Conservation (phyloP, 2,797 vertebrate species). For the Esox lucius region DNA sequence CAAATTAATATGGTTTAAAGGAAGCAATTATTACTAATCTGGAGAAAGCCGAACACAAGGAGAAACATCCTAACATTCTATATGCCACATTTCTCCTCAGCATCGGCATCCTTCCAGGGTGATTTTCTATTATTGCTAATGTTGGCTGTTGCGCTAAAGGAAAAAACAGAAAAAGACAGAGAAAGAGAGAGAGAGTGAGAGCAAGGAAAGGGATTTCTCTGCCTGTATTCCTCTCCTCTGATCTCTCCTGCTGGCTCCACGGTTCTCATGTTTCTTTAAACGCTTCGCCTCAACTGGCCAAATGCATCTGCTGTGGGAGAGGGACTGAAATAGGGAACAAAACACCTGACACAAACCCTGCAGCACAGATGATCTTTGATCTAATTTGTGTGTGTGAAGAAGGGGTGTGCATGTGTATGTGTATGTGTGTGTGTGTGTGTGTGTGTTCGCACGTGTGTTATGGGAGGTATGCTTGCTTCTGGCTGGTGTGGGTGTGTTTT, state of each 20-base stretch:
- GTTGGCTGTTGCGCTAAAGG: neutral
- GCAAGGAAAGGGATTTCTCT: too few relatives aligned
- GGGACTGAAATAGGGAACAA: conserved; percentile 24
- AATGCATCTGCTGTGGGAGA: conserved; percentile 13
- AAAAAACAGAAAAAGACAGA: neutral
- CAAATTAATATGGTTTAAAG: neutral
- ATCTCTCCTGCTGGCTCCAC: conserved; percentile 2
- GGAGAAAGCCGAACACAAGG: neutral
- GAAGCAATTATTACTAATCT: neutral
- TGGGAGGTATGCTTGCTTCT: too few relatives aligned
- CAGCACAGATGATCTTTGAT: neutral
- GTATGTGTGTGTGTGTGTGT: conserved; percentile 11
- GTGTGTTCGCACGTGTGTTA: neutral
- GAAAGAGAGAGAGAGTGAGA: neutral
- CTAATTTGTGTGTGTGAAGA: neutral
- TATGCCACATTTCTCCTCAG: neutral
- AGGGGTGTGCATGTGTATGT: neutral
- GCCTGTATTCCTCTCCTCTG: neutral
- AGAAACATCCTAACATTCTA: neutral
- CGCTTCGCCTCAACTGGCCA: neutral
- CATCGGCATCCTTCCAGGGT: too few relatives aligned
- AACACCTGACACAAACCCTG: conserved; percentile 3
- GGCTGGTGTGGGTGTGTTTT: neutral
- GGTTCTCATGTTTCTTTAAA: conserved; percentile 12
- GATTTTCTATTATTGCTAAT: too few relatives aligned